Percentiles rank a stretch among this genome's conserved stretches.
Evolutionary conservation across 2,888 invertebrate species (phyloP).

Genomic region (Drosophila nigricruria): DNA sequence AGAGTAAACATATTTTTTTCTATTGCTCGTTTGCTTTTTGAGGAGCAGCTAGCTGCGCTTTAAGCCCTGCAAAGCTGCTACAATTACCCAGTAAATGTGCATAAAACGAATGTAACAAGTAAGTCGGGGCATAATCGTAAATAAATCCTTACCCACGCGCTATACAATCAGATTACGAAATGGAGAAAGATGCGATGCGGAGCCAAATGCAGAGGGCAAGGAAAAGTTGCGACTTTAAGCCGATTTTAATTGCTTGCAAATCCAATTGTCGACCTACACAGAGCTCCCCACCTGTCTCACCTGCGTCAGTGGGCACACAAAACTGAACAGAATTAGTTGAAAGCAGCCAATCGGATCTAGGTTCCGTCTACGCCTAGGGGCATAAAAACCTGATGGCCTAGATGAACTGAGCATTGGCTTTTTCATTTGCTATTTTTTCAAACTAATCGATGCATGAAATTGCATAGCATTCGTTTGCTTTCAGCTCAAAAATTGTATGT

Average conservation of each 20-base stretch:
- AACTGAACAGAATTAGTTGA: conserved; percentile 16
- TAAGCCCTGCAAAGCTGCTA: conserved; percentile 67
- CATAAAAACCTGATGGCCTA: conserved; percentile 5
- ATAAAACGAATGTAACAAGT: conserved; percentile 67
- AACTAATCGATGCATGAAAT: conserved; percentile 30
- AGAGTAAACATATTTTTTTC: conserved; percentile 16
- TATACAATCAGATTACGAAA: conserved; percentile 70
- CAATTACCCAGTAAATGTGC: conserved; percentile 71
- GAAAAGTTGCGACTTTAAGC: conserved; percentile 68
- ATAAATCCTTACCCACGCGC: conserved; percentile 26
- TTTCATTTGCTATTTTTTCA: background rate
- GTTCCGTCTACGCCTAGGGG: background rate
- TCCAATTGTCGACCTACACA: conserved; percentile 77
- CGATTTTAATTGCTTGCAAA: conserved; percentile 77
- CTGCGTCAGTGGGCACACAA: conserved; percentile 5
- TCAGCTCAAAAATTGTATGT: conserved; percentile 6
- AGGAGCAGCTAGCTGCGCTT: conserved; percentile 28
- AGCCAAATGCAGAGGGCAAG: conserved; percentile 27
- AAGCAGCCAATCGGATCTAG: conserved; percentile 5
- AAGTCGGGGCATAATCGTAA: conserved; percentile 27
- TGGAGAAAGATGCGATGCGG: conserved; percentile 20
- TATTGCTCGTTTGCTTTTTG: conserved; percentile 5
- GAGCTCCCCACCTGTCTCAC: conserved; percentile 35
- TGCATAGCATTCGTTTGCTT: conserved; percentile 1
- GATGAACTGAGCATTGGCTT: background rate